phyloP scores from a whole-genome alignment of 2,888 invertebrate genomes.

The Odontocerum albicorne region DNA sequence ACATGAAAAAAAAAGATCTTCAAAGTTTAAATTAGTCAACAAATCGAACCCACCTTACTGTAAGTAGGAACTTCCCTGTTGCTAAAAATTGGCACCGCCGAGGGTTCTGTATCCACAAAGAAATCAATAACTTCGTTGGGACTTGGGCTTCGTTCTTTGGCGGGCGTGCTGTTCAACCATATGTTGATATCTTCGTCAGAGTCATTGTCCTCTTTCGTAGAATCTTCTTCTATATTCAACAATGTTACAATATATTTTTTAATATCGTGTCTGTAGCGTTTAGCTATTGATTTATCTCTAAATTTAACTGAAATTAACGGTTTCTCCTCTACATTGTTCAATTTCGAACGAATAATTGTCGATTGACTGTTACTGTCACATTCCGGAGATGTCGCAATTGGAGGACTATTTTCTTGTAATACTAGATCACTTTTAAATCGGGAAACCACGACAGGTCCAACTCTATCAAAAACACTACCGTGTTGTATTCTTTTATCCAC shows the following conservation, averaged over 20 bases:
- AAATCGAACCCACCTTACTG: constrained; percentile 46
- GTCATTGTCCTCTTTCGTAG: constrained; percentile 43
- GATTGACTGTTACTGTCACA: constrained; percentile 38
- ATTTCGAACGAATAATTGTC: constrained; percentile 46
- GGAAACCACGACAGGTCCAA: not conserved
- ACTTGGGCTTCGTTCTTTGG: constrained; percentile 44
- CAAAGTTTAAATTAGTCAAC: too few relatives aligned
- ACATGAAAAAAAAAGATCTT: too few relatives aligned
- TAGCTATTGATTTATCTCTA: constrained; percentile 49
- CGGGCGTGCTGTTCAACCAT: constrained; percentile 51
- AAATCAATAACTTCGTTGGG: constrained; percentile 44
- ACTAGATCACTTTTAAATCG: constrained; percentile 11
- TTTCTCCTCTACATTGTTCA: constrained; percentile 48
- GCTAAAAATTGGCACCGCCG: constrained; percentile 38
- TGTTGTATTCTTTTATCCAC: not conserved
- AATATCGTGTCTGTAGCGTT: constrained; percentile 51
- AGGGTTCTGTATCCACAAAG: constrained; percentile 52
- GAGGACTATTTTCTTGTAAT: constrained; percentile 11
- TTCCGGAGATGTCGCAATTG: constrained; percentile 12
- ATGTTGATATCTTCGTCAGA: constrained; percentile 49
- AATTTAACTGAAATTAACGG: constrained; percentile 53
- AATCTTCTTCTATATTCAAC: constrained; percentile 46
- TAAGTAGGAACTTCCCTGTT: constrained; percentile 45
- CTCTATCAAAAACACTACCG: not conserved
- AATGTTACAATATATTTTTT: constrained; percentile 52